Conservation (phyloP, 2,888 invertebrate species). For the Mechanitis mazaeus region DNA sequence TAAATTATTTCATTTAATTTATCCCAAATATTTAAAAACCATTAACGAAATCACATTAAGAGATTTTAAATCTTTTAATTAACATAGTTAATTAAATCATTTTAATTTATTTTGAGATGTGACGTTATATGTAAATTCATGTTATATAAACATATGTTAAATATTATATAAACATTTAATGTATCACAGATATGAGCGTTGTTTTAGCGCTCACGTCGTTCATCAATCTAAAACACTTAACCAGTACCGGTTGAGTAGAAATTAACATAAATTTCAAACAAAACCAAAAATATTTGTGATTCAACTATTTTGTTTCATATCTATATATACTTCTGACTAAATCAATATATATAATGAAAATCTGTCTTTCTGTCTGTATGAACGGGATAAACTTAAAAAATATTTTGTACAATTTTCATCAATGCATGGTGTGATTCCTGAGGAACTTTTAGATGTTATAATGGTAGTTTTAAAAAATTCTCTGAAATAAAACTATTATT, state of each 20-base stretch:
- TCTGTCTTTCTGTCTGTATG: no score
- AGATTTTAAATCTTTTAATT: conserved; percentile 18
- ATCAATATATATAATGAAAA: no score
- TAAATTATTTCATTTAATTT: not conserved
- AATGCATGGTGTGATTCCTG: no score
- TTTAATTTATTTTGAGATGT: conserved; percentile 22
- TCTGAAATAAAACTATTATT: no score
- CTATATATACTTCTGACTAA: not conserved
- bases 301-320: not conserved
- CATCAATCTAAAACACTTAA: conserved; percentile 39
- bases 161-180: conserved; percentile 5
- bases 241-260: conserved; percentile 33
- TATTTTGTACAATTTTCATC: no score
- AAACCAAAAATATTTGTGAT: conserved; percentile 6
- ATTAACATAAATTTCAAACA: conserved; percentile 37
- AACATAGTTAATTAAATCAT: conserved; percentile 23
- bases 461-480: no score
- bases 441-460: no score
- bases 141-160: conserved; percentile 15
- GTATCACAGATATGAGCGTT: conserved; percentile 15
- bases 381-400: no score
- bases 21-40: conserved; percentile 9
- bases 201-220: conserved; percentile 31
- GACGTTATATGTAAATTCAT: not conserved
- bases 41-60: conserved; percentile 15